A percentile compares a stretch with the other conserved stretches of the same genome.
Conservation (phyloP, 2,888 invertebrate genomes). For the Resseliella maxima region DNA sequence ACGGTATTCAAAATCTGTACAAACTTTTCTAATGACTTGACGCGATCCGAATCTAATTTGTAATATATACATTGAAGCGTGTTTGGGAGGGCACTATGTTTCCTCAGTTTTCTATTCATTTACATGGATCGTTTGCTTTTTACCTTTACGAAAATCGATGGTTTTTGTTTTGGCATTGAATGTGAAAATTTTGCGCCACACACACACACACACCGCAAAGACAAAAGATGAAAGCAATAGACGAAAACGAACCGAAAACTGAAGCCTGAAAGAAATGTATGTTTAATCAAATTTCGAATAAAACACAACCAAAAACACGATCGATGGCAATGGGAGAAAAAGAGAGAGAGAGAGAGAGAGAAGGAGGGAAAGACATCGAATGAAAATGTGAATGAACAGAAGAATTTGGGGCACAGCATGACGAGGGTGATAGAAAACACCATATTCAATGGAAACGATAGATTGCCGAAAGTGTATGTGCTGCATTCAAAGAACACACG, state of each 20-base stretch:
- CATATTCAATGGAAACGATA: not conserved
- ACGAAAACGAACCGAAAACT: too few relatives aligned
- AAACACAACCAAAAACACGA: not conserved
- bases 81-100: too few relatives aligned
- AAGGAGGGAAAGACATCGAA: too few relatives aligned
- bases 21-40: slow-evolving; percentile 45
- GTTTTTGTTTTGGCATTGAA: not conserved
- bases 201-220: slow-evolving; percentile 19
- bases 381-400: too few relatives aligned
- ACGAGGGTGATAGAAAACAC: too few relatives aligned
- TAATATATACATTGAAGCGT: not conserved
- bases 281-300: slow-evolving; percentile 34
- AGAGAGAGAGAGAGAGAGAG: too few relatives aligned
- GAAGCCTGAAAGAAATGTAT: not conserved
- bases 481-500: not conserved
- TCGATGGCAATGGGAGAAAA: not conserved
- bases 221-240: slow-evolving; percentile 32
- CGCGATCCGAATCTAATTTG: slow-evolving; percentile 45
- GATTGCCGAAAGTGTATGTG: not conserved
- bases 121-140: slow-evolving; percentile 18
- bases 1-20: not conserved
- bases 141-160: not conserved
- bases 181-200: not conserved
- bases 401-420: too few relatives aligned
- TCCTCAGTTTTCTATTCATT: not conserved